phyloP scores from a whole-genome alignment of 2,888 invertebrate genomes.

The Ophion ventricosus region DNA sequence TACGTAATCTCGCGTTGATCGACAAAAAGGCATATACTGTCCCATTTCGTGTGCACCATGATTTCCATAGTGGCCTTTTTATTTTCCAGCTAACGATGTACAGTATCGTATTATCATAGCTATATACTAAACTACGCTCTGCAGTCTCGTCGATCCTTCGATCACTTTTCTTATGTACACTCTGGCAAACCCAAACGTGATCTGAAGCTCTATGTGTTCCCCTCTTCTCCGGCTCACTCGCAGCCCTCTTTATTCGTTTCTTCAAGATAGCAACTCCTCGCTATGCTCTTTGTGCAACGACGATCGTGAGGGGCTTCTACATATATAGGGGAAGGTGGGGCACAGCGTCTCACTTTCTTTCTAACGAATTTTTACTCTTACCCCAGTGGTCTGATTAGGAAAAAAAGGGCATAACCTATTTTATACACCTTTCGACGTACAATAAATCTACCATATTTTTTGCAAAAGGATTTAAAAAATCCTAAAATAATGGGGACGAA shows the following conservation, averaged over 20 bases:
- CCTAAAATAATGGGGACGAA: no score
- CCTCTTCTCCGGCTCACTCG: conserved; percentile 57
- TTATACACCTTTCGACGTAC: no score
- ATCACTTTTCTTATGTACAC: conserved; percentile 26
- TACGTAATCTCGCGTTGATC: background rate
- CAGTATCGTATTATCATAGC: conserved; percentile 12
- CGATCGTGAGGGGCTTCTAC: conserved; percentile 12
- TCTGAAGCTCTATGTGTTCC: conserved; percentile 51
- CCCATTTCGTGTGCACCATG: background rate
- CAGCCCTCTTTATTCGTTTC: conserved; percentile 45
- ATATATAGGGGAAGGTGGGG: no score
- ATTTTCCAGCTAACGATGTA: background rate
- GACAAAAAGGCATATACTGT: background rate
- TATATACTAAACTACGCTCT: conserved; percentile 18
- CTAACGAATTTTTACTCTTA: no score
- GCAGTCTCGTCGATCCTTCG: conserved; percentile 10
- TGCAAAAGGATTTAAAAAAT: no score
- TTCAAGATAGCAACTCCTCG: conserved; percentile 24
- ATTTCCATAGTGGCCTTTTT: background rate
- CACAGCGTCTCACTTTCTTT: no score
- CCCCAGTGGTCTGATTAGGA: no score
- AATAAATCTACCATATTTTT: no score
- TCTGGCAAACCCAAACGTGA: conserved; percentile 9
- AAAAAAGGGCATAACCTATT: no score
- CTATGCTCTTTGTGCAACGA: conserved; percentile 32